A percentile compares a stretch with the other conserved stretches of the same genome.
phyloP scores from a whole-genome alignment of 2,888 invertebrate species.

The Latrodectus hesperus region DNA sequence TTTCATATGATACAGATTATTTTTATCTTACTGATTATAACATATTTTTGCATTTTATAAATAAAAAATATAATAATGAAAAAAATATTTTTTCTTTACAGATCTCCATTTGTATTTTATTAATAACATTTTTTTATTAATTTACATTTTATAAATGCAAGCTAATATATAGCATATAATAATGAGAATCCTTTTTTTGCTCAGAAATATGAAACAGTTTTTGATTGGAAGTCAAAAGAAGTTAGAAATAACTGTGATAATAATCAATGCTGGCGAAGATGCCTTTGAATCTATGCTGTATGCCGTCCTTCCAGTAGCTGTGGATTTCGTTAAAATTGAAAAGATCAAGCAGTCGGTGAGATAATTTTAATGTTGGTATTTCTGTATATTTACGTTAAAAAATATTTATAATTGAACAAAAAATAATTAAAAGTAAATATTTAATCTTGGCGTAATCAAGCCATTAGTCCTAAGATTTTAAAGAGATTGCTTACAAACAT shows the following conservation, averaged over 20 bases:
- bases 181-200: no score
- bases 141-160: no score
- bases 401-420: not conserved
- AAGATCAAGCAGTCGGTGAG: conserved; percentile 52
- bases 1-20: no score
- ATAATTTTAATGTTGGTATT: not conserved
- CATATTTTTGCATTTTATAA: no score
- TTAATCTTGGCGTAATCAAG: not conserved
- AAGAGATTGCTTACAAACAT: not conserved
- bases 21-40: no score
- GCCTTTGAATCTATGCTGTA: conserved; percentile 92
- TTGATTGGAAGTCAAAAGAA: conserved; percentile 87
- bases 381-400: not conserved
- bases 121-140: no score
- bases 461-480: not conserved
- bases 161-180: no score
- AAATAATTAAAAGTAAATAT: not conserved
- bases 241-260: conserved; percentile 86
- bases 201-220: conserved; percentile 85
- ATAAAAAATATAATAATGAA: no score
- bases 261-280: conserved; percentile 91
- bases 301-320: conserved; percentile 85
- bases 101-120: no score
- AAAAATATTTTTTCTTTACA: no score
- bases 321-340: conserved; percentile 80